Conservation (phyloP, 1,140 invertebrate species). For the Harlomillsia oculata region DNA sequence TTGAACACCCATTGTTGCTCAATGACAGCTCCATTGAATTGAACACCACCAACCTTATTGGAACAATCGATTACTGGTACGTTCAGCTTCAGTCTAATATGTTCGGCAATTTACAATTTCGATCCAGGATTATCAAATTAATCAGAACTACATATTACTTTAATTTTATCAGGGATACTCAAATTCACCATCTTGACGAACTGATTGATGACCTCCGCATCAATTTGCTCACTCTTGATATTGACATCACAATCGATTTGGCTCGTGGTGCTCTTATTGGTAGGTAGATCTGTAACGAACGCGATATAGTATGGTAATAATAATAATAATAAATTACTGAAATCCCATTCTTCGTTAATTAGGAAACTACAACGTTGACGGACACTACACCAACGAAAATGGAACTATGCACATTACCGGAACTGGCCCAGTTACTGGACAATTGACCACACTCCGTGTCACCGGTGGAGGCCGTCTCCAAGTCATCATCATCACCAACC, state of each 20-base stretch:
- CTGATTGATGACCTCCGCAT: not conserved
- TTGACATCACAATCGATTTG: not conserved
- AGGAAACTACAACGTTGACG: not conserved
- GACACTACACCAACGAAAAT: not conserved
- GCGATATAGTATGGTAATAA: too few species aligned
- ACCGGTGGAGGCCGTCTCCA: not conserved
- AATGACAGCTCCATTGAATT: not conserved
- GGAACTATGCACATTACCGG: not conserved
- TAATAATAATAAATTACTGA: too few species aligned
- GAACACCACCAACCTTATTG: not conserved
- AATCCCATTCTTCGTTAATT: too few species aligned
- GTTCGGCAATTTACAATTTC: not conserved
- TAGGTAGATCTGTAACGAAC: too few species aligned
- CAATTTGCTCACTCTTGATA: not conserved
- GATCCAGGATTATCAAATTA: not conserved
- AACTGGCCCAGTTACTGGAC: not conserved
- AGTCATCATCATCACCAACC: not conserved
- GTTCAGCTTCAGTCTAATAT: not conserved
- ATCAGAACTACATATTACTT: too few species aligned
- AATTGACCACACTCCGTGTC: not conserved
- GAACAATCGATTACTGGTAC: not conserved
- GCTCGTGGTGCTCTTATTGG: not conserved
- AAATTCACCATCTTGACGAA: not conserved
- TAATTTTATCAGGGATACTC: not conserved
- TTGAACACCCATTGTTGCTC: not conserved